Conservation (phyloP, 2,797 vertebrate species). For the Anas capensis region DNA sequence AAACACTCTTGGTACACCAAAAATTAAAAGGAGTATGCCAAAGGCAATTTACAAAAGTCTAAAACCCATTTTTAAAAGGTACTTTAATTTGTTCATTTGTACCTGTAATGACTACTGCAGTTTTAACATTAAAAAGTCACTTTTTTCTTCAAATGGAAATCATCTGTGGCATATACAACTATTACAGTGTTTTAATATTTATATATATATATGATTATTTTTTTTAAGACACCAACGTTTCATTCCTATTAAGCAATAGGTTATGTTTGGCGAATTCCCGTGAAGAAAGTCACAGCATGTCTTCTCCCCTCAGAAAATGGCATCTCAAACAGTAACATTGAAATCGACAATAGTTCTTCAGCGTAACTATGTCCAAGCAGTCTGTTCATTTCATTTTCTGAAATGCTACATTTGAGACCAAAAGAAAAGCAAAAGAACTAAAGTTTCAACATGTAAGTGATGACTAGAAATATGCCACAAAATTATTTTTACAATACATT, state of each 20-base stretch:
- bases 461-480: constrained; percentile 82
- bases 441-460: constrained; percentile 69
- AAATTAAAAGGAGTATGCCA: constrained; percentile 14
- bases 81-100: constrained; percentile 72
- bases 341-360: constrained; percentile 61
- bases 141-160: constrained; percentile 62
- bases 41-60: constrained; percentile 68
- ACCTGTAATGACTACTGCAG: constrained; percentile 66
- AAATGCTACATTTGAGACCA: constrained; percentile 81
- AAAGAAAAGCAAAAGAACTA: constrained; percentile 62
- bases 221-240: constrained; percentile 59
- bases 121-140: constrained; percentile 72
- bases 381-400: constrained; percentile 59
- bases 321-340: constrained; percentile 70
- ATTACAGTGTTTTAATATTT: constrained; percentile 48
- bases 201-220: background rate
- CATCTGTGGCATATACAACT: constrained; percentile 62
- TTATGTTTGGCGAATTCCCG: constrained; percentile 65
- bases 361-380: constrained; percentile 26
- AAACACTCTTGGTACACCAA: constrained; percentile 23
- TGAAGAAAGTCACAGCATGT: constrained; percentile 56
- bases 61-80: constrained; percentile 70
- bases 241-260: constrained; percentile 63
- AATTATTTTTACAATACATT: constrained; percentile 84
- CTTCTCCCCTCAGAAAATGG: constrained; percentile 67